These are phyloP conservation scores for Dryobota labecula DNA, from an alignment of 2,888 invertebrate genomes.

Conservation along the genomic window DNA sequence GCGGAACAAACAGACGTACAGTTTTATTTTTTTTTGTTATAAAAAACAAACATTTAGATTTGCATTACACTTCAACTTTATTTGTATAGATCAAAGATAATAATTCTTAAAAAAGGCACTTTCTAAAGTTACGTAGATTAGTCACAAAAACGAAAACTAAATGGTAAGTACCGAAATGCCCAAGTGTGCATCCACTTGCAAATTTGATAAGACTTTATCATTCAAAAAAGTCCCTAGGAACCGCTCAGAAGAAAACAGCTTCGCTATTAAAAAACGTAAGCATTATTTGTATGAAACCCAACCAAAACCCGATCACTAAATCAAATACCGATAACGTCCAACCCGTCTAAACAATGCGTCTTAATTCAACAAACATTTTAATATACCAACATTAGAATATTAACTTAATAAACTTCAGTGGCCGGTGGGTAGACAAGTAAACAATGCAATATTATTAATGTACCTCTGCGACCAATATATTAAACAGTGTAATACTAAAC, in stretches of 20 bases:
- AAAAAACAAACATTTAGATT: no score
- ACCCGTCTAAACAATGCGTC: conserved; percentile 9
- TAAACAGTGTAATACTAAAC: conserved; percentile 67
- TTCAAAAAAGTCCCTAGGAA: neutral
- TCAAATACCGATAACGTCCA: neutral
- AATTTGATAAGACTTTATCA: neutral
- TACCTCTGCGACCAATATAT: conserved; percentile 65
- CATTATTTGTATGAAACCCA: neutral
- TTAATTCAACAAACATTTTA: conserved; percentile 33
- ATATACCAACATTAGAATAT: conserved; percentile 50
- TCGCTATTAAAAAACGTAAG: neutral
- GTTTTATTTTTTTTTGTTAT: no score
- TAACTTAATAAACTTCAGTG: conserved; percentile 58
- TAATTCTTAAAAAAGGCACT: neutral
- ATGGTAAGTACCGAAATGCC: neutral
- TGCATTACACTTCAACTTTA: no score
- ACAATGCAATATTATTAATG: conserved; percentile 65
- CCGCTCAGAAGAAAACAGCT: neutral
- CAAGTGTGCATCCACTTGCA: neutral
- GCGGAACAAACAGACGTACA: no score
- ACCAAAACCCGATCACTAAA: conserved; percentile 6
- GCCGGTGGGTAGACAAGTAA: conserved; percentile 59
- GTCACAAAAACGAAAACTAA: neutral
- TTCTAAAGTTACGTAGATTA: neutral
- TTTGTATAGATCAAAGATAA: no score